Evolutionary conservation across 30 jellyfish, hydroid and myxozoan genomes (phyloP), one percentile per base, ranked within the genome.

Genomic region (Pelagia noctiluca): DNA sequence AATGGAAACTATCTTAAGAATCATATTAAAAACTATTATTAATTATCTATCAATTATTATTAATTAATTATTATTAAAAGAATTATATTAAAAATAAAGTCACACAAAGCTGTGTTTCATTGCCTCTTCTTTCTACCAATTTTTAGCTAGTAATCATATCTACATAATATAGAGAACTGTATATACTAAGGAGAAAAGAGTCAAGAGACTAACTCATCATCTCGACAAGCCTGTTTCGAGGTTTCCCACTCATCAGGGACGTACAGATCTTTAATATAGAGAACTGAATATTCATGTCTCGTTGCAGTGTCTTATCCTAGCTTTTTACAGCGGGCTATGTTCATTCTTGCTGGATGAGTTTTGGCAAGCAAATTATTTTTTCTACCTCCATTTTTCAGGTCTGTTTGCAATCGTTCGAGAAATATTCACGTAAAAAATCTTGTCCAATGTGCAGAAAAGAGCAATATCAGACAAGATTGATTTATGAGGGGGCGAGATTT

Each of bases 391-490:
- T 4, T 60, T 22, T 30, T 1, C 18, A 83, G 93, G 76, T 29
- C 22, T 86, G 96, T 60, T 46, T 86, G 48, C 34, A 53, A 34
- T 75, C 96, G 16, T 86, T 86, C 50, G 96, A 86, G 50, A 75
- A 31, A 36, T 66, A 63, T 11, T 75, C 90, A n/a, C 87, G 91
- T 2, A 86, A 67, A 36, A 86, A 76, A 36, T 53, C 83, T 12
- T 86, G 96, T 50, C 96, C 96, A 2, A 64, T 86, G 82, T 86
- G 96, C 75, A 50, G 96, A 76, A 86, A 76, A 36, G 91, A 75
- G 26, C 63, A 76, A 62, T 86, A 86, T 36, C 89, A 86, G 57
- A 23, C 90, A 2, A 80, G 96, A 35, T 23, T 86, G 77, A 86
- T 86, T 19, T 86, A 25, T 35, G 90, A 86, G 54, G 91, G 96